These are phyloP conservation scores for Psittacula cyanocephala DNA, from an alignment of 2,113 vertebrate species.

Conservation along the genomic window DNA sequence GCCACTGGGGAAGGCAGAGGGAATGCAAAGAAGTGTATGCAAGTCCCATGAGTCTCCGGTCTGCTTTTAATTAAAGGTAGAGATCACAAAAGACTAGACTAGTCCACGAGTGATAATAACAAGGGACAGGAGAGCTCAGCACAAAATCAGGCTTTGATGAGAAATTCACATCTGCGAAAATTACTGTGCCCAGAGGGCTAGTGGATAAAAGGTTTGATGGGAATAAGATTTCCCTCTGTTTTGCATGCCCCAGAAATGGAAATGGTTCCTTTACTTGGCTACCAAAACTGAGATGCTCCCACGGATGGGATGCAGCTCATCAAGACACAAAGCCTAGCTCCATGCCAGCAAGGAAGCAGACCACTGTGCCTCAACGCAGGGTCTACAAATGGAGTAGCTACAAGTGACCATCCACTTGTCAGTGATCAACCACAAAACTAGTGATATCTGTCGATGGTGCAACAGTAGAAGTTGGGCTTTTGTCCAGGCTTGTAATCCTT, in stretches of 20 bases:
- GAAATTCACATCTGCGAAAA: background rate
- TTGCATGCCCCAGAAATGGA: background rate
- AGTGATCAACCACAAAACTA: background rate
- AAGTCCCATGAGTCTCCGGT: background rate
- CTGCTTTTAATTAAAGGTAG: background rate
- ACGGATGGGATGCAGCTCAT: fast-evolving
- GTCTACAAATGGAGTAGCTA: background rate
- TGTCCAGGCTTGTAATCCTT: background rate
- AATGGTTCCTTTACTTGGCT: background rate
- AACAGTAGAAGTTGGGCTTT: background rate
- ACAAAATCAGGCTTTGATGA: background rate
- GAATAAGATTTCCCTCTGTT: background rate
- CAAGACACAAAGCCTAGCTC: background rate
- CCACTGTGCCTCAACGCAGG: fast-evolving
- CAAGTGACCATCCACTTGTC: background rate
- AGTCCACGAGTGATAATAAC: background rate
- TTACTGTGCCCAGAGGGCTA: background rate
- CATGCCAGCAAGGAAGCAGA: background rate
- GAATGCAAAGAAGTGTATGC: fast-evolving
- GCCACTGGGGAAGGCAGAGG: background rate
- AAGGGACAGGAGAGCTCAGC: background rate
- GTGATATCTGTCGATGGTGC: fast-evolving
- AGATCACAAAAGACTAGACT: background rate
- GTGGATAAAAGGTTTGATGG: background rate
- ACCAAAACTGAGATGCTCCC: background rate